Percentiles rank a stretch among this genome's conserved stretches.
These are phyloP conservation scores for Dryobates pubescens DNA, from an alignment of 2,797 vertebrate genomes.

Conservation along the genomic window DNA sequence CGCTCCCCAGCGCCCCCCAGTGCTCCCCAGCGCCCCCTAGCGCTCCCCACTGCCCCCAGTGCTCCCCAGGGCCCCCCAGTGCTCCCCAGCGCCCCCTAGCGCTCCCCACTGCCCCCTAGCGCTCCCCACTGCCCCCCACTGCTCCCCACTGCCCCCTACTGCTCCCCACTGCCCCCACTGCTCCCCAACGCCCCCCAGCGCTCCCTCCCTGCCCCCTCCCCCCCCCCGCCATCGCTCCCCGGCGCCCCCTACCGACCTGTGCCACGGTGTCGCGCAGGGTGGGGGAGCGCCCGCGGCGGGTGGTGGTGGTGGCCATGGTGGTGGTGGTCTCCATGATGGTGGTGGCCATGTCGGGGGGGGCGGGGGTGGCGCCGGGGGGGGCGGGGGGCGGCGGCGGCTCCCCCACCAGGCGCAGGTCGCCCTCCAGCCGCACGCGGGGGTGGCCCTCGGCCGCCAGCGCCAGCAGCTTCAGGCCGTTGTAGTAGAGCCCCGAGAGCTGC, in stretches of 20 bases:
- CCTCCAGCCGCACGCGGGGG: slow-evolving; percentile 90
- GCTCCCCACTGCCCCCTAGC: too few species aligned
- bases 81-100: too few species aligned
- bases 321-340: slow-evolving; percentile 98
- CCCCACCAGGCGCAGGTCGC: slow-evolving; percentile 81
- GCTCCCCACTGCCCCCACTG: too few species aligned
- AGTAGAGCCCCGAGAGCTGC: slow-evolving; percentile 94
- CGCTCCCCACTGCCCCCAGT: too few species aligned
- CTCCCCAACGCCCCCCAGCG: too few species aligned
- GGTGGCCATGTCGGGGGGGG: slow-evolving; percentile 94
- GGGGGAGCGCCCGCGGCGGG: slow-evolving; percentile 91
- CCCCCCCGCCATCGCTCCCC: too few species aligned
- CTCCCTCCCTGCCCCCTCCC: background rate
- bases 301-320: slow-evolving; percentile 95
- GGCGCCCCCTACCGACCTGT: slow-evolving; percentile 77
- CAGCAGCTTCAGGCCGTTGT: slow-evolving; percentile 95
- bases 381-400: too few species aligned
- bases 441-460: slow-evolving; percentile 94
- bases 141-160: too few species aligned
- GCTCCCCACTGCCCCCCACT: too few species aligned
- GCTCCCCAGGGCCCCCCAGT: too few species aligned
- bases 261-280: slow-evolving; percentile 93
- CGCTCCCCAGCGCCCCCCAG: too few species aligned
- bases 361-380: slow-evolving; percentile 90
- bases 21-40: too few species aligned